Percentiles rank a stretch among this genome's conserved stretches.
phyloP scores from a whole-genome alignment of 1,140 invertebrate species.

The Lethocerus indicus region DNA sequence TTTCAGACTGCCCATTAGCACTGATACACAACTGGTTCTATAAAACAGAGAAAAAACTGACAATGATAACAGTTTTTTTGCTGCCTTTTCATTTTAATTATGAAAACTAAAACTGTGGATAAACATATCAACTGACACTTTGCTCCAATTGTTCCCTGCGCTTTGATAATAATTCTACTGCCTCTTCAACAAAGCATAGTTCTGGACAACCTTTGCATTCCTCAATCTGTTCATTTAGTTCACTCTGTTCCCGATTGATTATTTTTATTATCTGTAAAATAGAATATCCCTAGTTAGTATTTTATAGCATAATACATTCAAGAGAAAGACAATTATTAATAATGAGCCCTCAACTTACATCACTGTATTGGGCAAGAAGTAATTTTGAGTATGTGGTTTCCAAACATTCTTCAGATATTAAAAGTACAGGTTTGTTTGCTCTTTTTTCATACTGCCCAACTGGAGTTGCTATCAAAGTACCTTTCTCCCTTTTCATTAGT shows the following conservation, averaged over 20 bases:
- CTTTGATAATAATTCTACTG: constrained; percentile 40
- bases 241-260: constrained; percentile 48
- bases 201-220: constrained; percentile 57
- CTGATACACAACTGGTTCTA: no score
- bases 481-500: constrained; percentile 71
- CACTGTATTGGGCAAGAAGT: constrained; percentile 42
- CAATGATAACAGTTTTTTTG: no score
- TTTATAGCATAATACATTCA: background rate
- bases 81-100: no score
- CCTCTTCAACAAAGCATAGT: constrained; percentile 68
- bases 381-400: constrained; percentile 54
- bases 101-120: no score
- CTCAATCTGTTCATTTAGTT: constrained; percentile 43
- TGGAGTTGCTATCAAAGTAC: constrained; percentile 55
- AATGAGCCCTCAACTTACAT: constrained; percentile 29
- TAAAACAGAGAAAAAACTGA: no score
- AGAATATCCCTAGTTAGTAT: background rate
- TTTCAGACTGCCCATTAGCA: no score
- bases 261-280: constrained; percentile 36
- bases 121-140: no score
- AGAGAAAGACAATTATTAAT: background rate
- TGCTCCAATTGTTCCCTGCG: constrained; percentile 19
- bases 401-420: constrained; percentile 27
- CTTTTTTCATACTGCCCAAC: constrained; percentile 25
- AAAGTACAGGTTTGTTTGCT: constrained; percentile 24